phyloP scores from a whole-genome alignment of 2,113 vertebrate genomes.

The Smithornis capensis region DNA sequence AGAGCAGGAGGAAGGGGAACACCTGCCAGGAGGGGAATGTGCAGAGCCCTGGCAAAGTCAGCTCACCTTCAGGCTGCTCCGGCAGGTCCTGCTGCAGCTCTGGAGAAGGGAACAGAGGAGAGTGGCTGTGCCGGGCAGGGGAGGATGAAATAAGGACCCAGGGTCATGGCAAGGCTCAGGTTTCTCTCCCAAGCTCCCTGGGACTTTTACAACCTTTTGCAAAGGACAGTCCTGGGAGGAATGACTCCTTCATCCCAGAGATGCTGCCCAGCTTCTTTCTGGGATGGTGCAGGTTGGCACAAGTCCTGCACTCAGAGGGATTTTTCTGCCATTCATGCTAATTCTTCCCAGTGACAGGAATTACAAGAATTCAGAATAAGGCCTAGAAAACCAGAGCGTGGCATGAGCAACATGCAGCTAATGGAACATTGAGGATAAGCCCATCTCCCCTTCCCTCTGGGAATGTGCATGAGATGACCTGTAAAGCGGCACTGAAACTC shows the following conservation, averaged over 20 bases:
- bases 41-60: background rate
- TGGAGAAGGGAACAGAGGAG: background rate
- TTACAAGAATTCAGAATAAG: background rate
- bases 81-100: fast-evolving
- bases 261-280: background rate
- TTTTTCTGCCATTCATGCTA: background rate
- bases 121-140: fast-evolving
- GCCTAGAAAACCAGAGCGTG: fast-evolving
- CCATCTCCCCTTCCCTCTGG: background rate
- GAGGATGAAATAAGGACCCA: background rate
- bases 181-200: background rate
- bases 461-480: background rate
- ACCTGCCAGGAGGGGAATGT: fast-evolving
- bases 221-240: background rate
- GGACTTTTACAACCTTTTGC: background rate
- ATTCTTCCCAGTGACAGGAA: background rate
- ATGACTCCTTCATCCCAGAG: background rate
- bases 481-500: fast-evolving
- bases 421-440: fast-evolving
- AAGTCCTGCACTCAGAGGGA: background rate
- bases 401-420: fast-evolving
- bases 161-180: background rate
- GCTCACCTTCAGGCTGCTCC: background rate
- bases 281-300: background rate
- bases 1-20: background rate